Evolutionary conservation across 2,113 vertebrate species (phyloP).

Genomic region (Limnothrissa miodon): DNA sequence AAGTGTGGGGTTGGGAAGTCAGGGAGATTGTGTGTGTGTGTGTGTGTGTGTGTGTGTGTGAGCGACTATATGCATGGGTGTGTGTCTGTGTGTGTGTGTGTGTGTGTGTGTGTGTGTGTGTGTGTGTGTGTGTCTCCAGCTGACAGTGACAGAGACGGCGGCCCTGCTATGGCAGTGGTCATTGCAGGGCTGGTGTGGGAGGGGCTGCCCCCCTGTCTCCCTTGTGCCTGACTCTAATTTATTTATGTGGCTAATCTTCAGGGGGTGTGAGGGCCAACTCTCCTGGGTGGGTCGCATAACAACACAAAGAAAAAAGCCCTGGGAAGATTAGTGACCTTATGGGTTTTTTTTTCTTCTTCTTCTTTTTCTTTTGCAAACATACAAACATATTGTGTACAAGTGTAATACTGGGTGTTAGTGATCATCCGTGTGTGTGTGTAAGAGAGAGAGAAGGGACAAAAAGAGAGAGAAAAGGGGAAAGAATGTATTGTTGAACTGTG

Average conservation of each 20-base stretch:
- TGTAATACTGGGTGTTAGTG: background rate
- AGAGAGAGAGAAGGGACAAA: background rate
- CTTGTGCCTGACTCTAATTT: slow-evolving; percentile 66
- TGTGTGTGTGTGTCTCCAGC: slow-evolving; percentile 43
- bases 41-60: slow-evolving; percentile 7
- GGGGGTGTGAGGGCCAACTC: slow-evolving; percentile 59
- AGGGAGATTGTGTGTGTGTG: slow-evolving; percentile 56
- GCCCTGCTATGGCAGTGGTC: slow-evolving; percentile 30
- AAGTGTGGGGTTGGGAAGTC: slow-evolving; percentile 30
- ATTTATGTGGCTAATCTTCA: slow-evolving; percentile 72
- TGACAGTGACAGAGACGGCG: slow-evolving; percentile 64
- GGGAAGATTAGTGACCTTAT: background rate
- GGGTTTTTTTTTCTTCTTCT: background rate
- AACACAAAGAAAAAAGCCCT: slow-evolving; percentile 13
- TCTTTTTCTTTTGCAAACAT: slow-evolving; percentile 33
- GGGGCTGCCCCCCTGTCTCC: slow-evolving; percentile 52
- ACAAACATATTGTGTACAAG: background rate
- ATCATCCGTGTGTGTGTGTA: too few species aligned
- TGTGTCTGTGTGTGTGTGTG: background rate
- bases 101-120: slow-evolving; percentile 6
- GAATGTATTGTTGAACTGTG: background rate
- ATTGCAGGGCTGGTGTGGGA: slow-evolving; percentile 44
- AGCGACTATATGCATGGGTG: background rate
- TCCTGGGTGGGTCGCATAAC: slow-evolving; percentile 65
- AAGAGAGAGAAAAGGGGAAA: background rate